Conservation (phyloP, 2,113 vertebrate species). For the Gasterosteus aculeatus region DNA sequence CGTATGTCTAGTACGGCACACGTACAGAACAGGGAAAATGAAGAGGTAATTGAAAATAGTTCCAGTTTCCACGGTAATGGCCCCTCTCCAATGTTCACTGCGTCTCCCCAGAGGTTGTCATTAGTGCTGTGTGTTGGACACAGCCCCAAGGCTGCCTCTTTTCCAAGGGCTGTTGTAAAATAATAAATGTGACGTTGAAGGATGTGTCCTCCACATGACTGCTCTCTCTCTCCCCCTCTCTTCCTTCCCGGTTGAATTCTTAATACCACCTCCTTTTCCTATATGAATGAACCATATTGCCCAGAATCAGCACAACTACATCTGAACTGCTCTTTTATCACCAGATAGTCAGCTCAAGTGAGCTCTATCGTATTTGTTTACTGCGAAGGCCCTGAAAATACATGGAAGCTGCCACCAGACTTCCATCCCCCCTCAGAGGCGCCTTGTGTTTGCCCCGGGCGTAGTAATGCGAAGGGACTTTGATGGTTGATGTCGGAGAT, state of each 20-base stretch:
- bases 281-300: conserved; percentile 57
- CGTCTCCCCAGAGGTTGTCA: conserved; percentile 54
- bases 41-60: conserved; percentile 37
- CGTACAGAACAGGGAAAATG: conserved; percentile 19
- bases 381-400: conserved; percentile 67
- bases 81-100: conserved; percentile 36
- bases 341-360: conserved; percentile 36
- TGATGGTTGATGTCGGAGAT: conserved; percentile 84
- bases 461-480: conserved; percentile 79
- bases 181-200: conserved; percentile 75
- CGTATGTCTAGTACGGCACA: not conserved
- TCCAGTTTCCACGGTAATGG: conserved; percentile 43
- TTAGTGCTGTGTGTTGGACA: conserved; percentile 45
- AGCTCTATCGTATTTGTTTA: conserved; percentile 74
- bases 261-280: conserved; percentile 33
- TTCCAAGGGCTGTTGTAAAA: conserved; percentile 69
- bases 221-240: conserved; percentile 20
- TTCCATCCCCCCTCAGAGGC: conserved; percentile 65
- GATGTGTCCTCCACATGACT: conserved; percentile 70
- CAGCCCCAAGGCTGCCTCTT: conserved; percentile 59
- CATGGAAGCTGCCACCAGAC: conserved; percentile 68
- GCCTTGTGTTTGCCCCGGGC: conserved; percentile 70
- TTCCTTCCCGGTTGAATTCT: conserved; percentile 23
- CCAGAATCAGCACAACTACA: conserved; percentile 31
- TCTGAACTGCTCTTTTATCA: conserved; percentile 45